Base-by-base conservation (phyloP, 2,113 vertebrate genomes). In the Myiozetetes cayanensis region DNA sequence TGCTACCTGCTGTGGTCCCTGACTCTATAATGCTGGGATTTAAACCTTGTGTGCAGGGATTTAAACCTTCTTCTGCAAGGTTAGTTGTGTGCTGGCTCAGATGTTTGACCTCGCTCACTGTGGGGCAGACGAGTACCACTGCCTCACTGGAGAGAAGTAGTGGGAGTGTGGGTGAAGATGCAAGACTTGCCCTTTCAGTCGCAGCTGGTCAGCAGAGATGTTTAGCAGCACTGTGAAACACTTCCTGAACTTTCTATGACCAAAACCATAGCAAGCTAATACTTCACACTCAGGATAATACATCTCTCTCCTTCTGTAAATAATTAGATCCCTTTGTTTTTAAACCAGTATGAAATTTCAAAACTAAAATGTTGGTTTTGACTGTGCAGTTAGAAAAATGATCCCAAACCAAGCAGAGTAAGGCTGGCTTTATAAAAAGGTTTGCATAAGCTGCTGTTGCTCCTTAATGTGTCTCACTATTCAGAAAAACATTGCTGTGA, bases 101-200 rank as follows among this genome's bases (percentile, higher is more conserved):
- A 52, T n/a, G 0, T 31, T 58, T 71, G n/a, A n/a, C 6, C 10
- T 46, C 46, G 6, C 19, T 62, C 14, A 3, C 25, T 0, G 0
- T 49, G 35, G 37, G 37, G 53, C 61, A 37, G 61, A 16, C 0
- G 7, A 33, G 35, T 6, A 3, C 5, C 12, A 33, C 30, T 25
- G 46, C 72, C 20, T 9, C 22, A 2, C 20, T 67, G 5, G 5
- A 30, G 41, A 70, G 50, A 35, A 52, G 46, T 28, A 16, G 23
- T 33, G 39, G 22, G 33, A 44, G 11, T 6, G 14, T 31, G 33
- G 39, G 16, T 52, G 35, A 65, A 39, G 72, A 55, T 56, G 44
- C 39, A 76, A 55, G 7, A 25, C 37, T 8, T 68, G 71, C 35
- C 33, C 30, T 43, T 14, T 33, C 52, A 6, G 50, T 44, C 56